Percentiles rank a stretch among this genome's conserved stretches.
Conservation (phyloP, 2,797 vertebrate species). For the Microcaecilia unicolor region DNA sequence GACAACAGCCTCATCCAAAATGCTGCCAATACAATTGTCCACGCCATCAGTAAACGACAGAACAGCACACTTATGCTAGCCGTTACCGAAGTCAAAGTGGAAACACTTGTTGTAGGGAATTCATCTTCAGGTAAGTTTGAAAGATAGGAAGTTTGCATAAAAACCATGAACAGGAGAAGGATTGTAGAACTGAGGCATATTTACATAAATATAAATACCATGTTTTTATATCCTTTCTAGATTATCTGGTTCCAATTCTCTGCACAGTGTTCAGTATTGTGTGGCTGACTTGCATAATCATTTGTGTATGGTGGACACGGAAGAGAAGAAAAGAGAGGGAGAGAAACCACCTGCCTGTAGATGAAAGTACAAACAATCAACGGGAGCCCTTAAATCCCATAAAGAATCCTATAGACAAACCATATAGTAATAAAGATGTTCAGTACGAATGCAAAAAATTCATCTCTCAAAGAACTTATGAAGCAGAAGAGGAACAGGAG, state of each 20-base stretch:
- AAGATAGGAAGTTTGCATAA: too few species aligned
- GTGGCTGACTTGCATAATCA: conserved; percentile 77
- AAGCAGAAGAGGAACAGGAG: conserved; percentile 54
- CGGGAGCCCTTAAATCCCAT: conserved; percentile 75
- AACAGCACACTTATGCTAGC: conserved; percentile 83
- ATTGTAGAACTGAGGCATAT: too few species aligned
- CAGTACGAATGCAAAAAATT: conserved; percentile 80
- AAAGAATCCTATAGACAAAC: conserved; percentile 68
- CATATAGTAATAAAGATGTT: conserved; percentile 64
- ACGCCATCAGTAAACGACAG: conserved; percentile 71
- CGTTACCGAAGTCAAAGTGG: conserved; percentile 84
- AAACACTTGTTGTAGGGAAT: conserved; percentile 52
- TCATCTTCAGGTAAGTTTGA: conserved; percentile 44
- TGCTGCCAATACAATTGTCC: conserved; percentile 68
- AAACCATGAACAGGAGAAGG: too few species aligned
- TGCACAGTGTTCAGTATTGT: conserved; percentile 76
- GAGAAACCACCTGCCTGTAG: conserved; percentile 50
- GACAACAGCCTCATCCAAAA: conserved; percentile 73
- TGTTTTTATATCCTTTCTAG: too few species aligned
- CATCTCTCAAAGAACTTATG: conserved; percentile 69
- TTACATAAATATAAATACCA: too few species aligned
- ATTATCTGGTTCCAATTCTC: conserved; percentile 75
- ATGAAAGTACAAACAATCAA: conserved; percentile 82
- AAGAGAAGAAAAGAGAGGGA: conserved; percentile 88
- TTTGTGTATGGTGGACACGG: conserved; percentile 87